These are phyloP conservation scores for Siniperca chuatsi DNA, from an alignment of 2,113 vertebrate genomes.

Conservation along the genomic window DNA sequence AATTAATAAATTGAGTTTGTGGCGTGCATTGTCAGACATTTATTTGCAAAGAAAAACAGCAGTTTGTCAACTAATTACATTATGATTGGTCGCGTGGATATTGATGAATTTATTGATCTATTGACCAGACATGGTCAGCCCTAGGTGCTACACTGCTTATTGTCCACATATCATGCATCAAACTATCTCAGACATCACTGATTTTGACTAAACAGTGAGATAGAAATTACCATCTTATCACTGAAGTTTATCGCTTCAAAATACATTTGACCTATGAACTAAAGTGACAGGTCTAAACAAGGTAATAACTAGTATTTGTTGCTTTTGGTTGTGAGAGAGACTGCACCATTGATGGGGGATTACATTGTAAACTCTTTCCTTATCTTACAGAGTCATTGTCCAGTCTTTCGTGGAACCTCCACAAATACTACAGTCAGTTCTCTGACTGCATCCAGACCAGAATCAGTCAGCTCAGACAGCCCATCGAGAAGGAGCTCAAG, in stretches of 20 bases:
- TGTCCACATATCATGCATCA: background rate
- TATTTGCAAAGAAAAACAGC: background rate
- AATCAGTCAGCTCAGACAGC: constrained; percentile 89
- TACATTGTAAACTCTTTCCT: constrained; percentile 11
- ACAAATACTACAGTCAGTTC: constrained; percentile 96
- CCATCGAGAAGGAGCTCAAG: constrained; percentile 97
- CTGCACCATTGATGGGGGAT: background rate
- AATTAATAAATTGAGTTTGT: no score
- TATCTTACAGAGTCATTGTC: constrained; percentile 86
- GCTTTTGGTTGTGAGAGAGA: background rate
- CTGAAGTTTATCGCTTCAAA: background rate
- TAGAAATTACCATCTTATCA: background rate
- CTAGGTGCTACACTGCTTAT: background rate
- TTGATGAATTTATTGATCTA: constrained; percentile 16
- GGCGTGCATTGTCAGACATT: background rate
- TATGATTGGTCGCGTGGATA: background rate
- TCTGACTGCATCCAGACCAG: constrained; percentile 86
- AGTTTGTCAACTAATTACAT: background rate
- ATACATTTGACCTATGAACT: background rate
- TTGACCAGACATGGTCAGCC: background rate
- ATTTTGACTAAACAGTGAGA: background rate
- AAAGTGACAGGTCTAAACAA: background rate
- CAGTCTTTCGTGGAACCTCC: constrained; percentile 94
- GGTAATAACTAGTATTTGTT: background rate
- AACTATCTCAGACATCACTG: background rate